A percentile compares a stretch with the other conserved stretches of the same genome.
These are phyloP conservation scores for Eristalis tenax DNA, from an alignment of 2,888 invertebrate genomes.

Conservation along the genomic window DNA sequence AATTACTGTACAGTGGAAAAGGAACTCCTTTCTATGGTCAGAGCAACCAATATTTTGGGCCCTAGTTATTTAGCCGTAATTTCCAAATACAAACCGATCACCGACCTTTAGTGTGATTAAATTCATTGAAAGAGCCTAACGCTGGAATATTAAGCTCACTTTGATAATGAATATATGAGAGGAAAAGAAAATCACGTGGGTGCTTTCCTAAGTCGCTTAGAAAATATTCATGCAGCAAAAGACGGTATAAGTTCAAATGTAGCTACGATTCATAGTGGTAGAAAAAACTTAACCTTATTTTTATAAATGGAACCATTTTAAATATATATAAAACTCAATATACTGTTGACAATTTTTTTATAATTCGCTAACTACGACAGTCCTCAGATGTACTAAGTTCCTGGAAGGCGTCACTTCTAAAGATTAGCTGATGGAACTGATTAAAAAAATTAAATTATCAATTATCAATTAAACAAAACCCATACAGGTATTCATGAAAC, in stretches of 20 bases:
- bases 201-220: not conserved
- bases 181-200: not conserved
- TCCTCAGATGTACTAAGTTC: no score
- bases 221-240: not conserved
- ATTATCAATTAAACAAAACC: no score
- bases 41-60: constrained; percentile 16
- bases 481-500: no score
- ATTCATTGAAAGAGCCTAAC: not conserved
- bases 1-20: not conserved
- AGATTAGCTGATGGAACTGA: no score
- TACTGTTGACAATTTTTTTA: no score
- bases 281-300: no score
- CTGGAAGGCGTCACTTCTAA: no score
- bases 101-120: not conserved
- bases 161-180: constrained; percentile 28
- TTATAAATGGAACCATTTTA: no score
- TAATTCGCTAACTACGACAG: no score
- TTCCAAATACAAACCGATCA: constrained; percentile 78
- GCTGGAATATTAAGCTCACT: not conserved
- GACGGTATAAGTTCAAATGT: not conserved
- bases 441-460: no score
- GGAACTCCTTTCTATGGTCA: not conserved
- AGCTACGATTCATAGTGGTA: constrained; percentile 25
- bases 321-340: no score
- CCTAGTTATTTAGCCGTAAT: constrained; percentile 44